Percentiles rank a stretch among this genome's conserved stretches.
phyloP scores from a whole-genome alignment of 2,888 invertebrate species.

The Dryomyza anilis region DNA sequence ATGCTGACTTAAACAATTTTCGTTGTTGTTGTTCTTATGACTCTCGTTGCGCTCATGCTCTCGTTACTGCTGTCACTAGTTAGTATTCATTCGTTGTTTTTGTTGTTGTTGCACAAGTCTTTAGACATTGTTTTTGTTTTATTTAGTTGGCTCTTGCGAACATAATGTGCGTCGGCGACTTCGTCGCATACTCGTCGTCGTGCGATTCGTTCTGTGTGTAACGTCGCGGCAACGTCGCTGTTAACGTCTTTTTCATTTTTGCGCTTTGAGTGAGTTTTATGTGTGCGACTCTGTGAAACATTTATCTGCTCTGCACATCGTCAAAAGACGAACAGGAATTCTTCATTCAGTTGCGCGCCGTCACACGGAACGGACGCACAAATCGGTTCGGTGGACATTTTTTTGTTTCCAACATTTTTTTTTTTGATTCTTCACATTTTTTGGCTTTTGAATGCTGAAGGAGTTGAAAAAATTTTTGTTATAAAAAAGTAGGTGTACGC shows the following conservation, averaged over 20 bases:
- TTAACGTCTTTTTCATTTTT: slow-evolving; percentile 31
- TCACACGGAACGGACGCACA: slow-evolving; percentile 60
- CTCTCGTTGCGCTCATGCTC: background rate
- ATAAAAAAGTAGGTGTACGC: slow-evolving; percentile 17
- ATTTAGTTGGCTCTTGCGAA: background rate
- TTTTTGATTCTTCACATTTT: slow-evolving; percentile 15
- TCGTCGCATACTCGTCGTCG: background rate
- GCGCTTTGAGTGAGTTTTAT: slow-evolving; percentile 6
- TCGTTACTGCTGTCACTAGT: background rate
- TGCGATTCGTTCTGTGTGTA: background rate
- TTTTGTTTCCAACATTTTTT: slow-evolving; percentile 29
- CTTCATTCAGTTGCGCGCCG: slow-evolving; percentile 62
- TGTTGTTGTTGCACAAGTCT: background rate
- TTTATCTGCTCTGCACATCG: slow-evolving; percentile 20
- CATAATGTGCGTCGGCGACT: background rate
- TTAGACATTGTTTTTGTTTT: background rate
- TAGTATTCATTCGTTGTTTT: background rate
- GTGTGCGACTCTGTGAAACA: slow-evolving; percentile 7
- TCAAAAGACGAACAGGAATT: slow-evolving; percentile 40
- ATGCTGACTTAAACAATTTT: no score
- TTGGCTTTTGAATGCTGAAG: slow-evolving; percentile 7
- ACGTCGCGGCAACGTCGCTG: background rate
- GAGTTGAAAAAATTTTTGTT: slow-evolving; percentile 1
- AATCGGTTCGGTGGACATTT: slow-evolving; percentile 46
- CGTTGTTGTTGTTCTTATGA: no score